Conservation (phyloP, 37 sponge, comb jelly and placozoan species). For the Mnemiopsis leidyi region DNA sequence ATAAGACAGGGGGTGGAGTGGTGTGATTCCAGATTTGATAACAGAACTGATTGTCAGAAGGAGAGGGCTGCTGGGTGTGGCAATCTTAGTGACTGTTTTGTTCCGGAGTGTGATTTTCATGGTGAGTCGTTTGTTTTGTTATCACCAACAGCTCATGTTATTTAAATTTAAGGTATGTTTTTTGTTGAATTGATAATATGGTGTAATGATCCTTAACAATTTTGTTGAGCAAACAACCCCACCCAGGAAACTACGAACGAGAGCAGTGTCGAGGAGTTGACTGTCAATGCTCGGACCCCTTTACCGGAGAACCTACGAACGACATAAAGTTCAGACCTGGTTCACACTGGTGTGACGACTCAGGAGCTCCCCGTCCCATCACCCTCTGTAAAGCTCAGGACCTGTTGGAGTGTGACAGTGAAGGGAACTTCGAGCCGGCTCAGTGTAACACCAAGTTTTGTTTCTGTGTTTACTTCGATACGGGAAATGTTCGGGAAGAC, state of each 20-base stretch:
- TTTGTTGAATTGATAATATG: no score
- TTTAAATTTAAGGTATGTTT: no score
- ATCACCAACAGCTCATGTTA: no score
- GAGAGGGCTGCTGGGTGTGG: background rate
- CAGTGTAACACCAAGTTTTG: conserved; percentile 56
- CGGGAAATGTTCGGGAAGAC: conserved; percentile 39
- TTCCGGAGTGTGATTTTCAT: background rate
- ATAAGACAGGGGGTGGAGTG: background rate
- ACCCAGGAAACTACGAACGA: background rate
- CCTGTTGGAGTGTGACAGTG: background rate
- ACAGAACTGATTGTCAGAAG: conserved; percentile 47
- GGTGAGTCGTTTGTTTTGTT: conserved; percentile 49
- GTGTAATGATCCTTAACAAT: no score
- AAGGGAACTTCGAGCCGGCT: conserved; percentile 38
- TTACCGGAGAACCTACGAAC: background rate
- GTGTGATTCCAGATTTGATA: background rate
- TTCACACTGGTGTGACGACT: conserved; percentile 41
- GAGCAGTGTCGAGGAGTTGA: background rate
- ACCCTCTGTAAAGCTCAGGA: conserved; percentile 25
- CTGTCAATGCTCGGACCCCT: conserved; percentile 48
- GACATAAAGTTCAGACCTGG: background rate
- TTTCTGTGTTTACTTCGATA: conserved; percentile 54
- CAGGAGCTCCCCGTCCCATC: background rate
- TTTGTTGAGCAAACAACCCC: no score
- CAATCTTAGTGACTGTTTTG: background rate